phyloP scores from a whole-genome alignment of 2,888 invertebrate species.

The Copidosoma aretas region DNA sequence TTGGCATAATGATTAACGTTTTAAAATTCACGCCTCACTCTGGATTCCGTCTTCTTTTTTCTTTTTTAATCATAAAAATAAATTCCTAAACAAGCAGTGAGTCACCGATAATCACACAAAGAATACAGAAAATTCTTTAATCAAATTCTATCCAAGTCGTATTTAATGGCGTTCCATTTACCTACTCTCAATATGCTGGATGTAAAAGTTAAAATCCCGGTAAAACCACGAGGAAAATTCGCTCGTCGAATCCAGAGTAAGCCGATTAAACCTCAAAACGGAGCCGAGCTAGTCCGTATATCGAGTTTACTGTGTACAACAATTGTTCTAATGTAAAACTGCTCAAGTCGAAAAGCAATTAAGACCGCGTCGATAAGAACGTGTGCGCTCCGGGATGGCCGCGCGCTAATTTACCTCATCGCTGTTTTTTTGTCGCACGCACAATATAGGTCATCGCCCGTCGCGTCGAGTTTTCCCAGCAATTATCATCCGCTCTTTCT shows the following conservation, averaged over 20 bases:
- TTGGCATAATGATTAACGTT: constrained; percentile 39
- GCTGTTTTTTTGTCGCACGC: not conserved
- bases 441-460: not conserved
- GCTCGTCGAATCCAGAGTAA: not conserved
- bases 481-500: not conserved
- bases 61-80: not conserved
- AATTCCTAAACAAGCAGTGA: too few relatives aligned
- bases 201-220: not conserved
- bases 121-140: not conserved
- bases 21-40: constrained; percentile 16
- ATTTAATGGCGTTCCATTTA: not conserved
- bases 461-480: not conserved
- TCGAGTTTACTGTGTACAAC: not conserved
- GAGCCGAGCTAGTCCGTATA: not conserved
- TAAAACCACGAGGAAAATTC: not conserved
- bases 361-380: constrained; percentile 30
- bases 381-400: not conserved
- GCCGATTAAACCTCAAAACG: not conserved
- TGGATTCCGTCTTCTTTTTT: constrained; percentile 5
- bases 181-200: too few relatives aligned
- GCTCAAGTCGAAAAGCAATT: constrained; percentile 31
- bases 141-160: not conserved
- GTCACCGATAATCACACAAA: not conserved
- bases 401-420: not conserved
- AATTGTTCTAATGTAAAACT: constrained; percentile 15